phyloP scores from a whole-genome alignment of 2,797 vertebrate species.

The Harpagifer antarcticus region DNA sequence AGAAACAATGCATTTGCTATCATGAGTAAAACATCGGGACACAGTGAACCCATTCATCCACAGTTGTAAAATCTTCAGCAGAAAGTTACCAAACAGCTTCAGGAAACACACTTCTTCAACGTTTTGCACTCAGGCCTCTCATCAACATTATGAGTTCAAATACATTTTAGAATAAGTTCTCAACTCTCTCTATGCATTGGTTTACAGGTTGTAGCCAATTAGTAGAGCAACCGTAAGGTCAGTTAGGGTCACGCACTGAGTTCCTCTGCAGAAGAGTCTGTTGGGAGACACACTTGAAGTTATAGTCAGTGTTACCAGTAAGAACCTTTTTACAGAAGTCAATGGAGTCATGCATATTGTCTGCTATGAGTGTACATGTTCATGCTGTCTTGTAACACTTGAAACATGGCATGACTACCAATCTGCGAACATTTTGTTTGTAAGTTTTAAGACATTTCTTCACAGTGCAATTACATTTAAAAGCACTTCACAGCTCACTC shows the following conservation, averaged over 20 bases:
- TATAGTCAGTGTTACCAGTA: neutral
- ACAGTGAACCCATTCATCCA: conserved; percentile 68
- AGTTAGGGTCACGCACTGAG: neutral
- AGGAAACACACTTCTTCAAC: conserved; percentile 22
- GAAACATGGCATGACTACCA: conserved; percentile 13
- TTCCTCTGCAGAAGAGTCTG: neutral
- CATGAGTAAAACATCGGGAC: conserved; percentile 50
- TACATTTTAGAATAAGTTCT: neutral
- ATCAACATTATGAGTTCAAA: neutral
- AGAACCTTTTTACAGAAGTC: neutral
- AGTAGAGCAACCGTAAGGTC: neutral
- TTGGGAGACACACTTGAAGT: neutral
- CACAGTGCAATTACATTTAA: neutral
- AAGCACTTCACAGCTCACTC: neutral
- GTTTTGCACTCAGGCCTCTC: conserved; percentile 24
- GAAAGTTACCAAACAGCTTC: conserved; percentile 40
- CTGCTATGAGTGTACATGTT: neutral
- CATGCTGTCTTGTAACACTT: neutral
- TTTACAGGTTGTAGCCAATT: neutral
- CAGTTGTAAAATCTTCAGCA: conserved; percentile 55
- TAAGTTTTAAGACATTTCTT: neutral
- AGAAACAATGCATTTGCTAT: conserved; percentile 75
- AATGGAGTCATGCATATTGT: neutral
- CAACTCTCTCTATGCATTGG: neutral
- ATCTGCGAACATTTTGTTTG: neutral